Base-by-base conservation (phyloP, 2,888 invertebrate genomes). In the Aradus depressus region DNA sequence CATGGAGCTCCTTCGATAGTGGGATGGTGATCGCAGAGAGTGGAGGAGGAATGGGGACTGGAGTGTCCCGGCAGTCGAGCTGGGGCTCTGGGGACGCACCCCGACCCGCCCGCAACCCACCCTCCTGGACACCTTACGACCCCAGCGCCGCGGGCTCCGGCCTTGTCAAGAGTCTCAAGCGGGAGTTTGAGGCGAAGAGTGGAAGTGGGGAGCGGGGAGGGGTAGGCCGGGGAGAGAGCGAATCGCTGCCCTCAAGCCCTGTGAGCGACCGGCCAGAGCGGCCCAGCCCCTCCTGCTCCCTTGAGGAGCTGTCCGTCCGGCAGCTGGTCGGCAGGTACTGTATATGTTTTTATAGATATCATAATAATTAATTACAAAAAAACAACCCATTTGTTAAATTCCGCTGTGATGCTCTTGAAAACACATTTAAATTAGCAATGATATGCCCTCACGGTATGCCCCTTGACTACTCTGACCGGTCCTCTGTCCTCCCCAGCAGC, bases 141-240 rank as follows among this genome's bases (percentile, higher is more conserved):
- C 76, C 76, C 68, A 47, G 56, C 8, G 38, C 44, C 76, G 77
- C 79, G 28, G 73, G 75, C 65, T 73, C 76, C 1, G 81, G 84
- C 3, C 81, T 80, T 0, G 82, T 84, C 1, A 80, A 77, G 72
- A 85, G 82, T 73, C 76, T 89, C 60, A 87, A 87, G 68, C 83
- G 83, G 66, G 89, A 86, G 67, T 89, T 90, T 67, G 90, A 91
- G 72, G 88, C 89, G 45, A 84, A 84, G 66, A 56, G 54, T 31
- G 31, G 49, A 6, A 32, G 38, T 4, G 42, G 32, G 18, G 52
- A 50, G 12, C 28, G 49, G 26, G 51, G 45, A 12, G 52, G 53
- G 4, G 31, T 41, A 59, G 71, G 70, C 52, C 28, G 49, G 26
- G 51, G 45, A 12, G 52, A 52, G 4, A 47, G 47, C 14, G 66